phyloP scores from a whole-genome alignment of 2,797 vertebrate genomes.

The Cyclura pinguis region DNA sequence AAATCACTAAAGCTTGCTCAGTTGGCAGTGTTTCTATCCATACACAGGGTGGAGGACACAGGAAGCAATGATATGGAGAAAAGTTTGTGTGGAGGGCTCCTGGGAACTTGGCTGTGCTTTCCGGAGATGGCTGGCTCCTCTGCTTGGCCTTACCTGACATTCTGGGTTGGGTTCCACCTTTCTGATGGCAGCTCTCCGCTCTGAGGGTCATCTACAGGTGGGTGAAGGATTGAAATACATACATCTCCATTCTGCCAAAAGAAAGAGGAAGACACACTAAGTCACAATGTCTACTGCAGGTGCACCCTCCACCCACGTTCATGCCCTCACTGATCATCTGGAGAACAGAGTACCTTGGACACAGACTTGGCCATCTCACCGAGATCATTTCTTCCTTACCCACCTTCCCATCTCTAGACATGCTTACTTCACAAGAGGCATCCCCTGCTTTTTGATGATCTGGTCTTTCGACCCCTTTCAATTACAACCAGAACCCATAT shows the following conservation, averaged over 20 bases:
- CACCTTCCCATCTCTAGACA: neutral
- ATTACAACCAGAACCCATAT: no score
- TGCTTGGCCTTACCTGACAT: constrained; percentile 87
- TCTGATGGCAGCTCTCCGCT: constrained; percentile 97
- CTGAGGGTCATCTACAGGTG: constrained; percentile 97
- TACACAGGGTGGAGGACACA: neutral
- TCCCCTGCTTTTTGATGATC: no score
- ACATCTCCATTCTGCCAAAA: constrained; percentile 93
- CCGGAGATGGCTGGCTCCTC: neutral
- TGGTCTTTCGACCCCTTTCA: no score
- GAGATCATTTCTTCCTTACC: no score
- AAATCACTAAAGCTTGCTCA: neutral
- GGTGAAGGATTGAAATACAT: constrained; percentile 98
- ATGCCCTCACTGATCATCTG: rapidly evolving
- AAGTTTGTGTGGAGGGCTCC: neutral
- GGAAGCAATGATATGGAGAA: rapidly evolving
- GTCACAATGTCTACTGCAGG: neutral
- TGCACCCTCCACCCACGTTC: neutral
- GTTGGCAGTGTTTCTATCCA: neutral
- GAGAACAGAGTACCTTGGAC: neutral
- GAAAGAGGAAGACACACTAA: constrained; percentile 59
- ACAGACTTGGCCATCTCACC: neutral
- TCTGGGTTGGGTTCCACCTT: constrained; percentile 99
- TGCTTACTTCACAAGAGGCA: neutral
- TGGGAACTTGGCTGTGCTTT: neutral